These are phyloP conservation scores for Lycophotia porphyrea DNA, from an alignment of 2,888 invertebrate genomes.

Conservation along the genomic window DNA sequence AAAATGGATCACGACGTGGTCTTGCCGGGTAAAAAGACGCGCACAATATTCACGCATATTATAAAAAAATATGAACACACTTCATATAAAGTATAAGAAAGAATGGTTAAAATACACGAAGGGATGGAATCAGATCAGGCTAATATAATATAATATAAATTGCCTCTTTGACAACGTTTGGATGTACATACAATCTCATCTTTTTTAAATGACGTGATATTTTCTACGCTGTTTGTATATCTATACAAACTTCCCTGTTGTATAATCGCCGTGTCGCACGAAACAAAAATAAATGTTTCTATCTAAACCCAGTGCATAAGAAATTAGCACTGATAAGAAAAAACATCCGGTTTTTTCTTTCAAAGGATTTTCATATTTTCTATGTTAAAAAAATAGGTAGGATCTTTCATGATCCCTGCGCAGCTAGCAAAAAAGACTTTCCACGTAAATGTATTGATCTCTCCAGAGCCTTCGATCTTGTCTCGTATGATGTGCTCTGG, in stretches of 20 bases:
- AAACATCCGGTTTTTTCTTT: too few species aligned
- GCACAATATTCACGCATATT: slow-evolving; percentile 15
- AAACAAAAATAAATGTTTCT: neutral
- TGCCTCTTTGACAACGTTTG: slow-evolving; percentile 46
- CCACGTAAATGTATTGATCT: neutral
- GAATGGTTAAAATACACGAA: slow-evolving; percentile 24
- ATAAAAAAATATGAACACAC: slow-evolving; percentile 30
- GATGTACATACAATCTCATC: slow-evolving; percentile 36
- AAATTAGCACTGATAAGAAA: neutral
- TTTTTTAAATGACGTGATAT: slow-evolving; percentile 6
- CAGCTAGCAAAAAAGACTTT: neutral
- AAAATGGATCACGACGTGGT: slow-evolving; percentile 18
- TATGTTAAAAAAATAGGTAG: neutral
- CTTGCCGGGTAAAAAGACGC: neutral
- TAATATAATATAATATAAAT: slow-evolving; percentile 56
- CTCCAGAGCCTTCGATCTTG: neutral
- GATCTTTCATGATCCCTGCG: neutral
- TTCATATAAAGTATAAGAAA: slow-evolving; percentile 32
- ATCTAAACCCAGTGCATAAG: neutral
- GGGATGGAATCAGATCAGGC: slow-evolving; percentile 37
- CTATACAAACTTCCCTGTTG: neutral
- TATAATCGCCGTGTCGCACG: neutral
- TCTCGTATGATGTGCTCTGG: neutral
- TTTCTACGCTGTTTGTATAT: slow-evolving; percentile 14
- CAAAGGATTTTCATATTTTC: neutral